Percentiles rank a stretch among this genome's conserved stretches.
phyloP scores from a whole-genome alignment of 2,888 invertebrate genomes.

The Pinctada fucata region DNA sequence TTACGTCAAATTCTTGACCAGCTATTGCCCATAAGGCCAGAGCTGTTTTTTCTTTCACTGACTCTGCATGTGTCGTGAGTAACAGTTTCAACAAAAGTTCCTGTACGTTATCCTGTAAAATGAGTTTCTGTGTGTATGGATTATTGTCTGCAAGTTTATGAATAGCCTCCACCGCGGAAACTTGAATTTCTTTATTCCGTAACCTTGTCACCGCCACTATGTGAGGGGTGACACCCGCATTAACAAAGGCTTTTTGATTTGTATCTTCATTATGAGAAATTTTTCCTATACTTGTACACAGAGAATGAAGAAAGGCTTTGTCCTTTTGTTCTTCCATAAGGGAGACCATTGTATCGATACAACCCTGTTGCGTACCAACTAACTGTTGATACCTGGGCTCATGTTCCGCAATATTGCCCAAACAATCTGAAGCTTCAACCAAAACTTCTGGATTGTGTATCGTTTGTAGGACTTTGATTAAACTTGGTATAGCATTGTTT shows the following conservation, averaged over 20 bases:
- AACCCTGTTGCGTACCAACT: conserved; percentile 60
- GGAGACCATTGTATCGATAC: conserved; percentile 76
- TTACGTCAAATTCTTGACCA: conserved; percentile 69
- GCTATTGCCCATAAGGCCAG: conserved; percentile 75
- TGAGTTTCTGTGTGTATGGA: conserved; percentile 64
- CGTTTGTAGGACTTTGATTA: conserved; percentile 66
- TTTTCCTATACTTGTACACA: conserved; percentile 65
- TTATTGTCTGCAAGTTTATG: conserved; percentile 70
- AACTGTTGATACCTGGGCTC: conserved; percentile 58
- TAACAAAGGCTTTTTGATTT: conserved; percentile 71
- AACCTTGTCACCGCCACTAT: conserved; percentile 66
- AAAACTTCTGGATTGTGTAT: conserved; percentile 67
- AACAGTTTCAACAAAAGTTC: conserved; percentile 72
- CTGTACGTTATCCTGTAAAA: conserved; percentile 67
- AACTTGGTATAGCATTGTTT: conserved; percentile 67
- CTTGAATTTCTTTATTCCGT: conserved; percentile 69
- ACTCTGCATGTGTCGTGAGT: conserved; percentile 63
- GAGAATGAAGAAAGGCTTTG: conserved; percentile 64
- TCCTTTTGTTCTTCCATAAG: conserved; percentile 65
- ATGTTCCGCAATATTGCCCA: conserved; percentile 68
- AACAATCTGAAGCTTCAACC: conserved; percentile 65
- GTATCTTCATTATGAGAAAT: conserved; percentile 56
- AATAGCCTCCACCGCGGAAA: conserved; percentile 72
- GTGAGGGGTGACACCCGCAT: conserved; percentile 66
- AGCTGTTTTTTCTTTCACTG: conserved; percentile 72